Evolutionary conservation across 2,888 invertebrate species (phyloP).

Genomic region (Ypsolopha sequella): DNA sequence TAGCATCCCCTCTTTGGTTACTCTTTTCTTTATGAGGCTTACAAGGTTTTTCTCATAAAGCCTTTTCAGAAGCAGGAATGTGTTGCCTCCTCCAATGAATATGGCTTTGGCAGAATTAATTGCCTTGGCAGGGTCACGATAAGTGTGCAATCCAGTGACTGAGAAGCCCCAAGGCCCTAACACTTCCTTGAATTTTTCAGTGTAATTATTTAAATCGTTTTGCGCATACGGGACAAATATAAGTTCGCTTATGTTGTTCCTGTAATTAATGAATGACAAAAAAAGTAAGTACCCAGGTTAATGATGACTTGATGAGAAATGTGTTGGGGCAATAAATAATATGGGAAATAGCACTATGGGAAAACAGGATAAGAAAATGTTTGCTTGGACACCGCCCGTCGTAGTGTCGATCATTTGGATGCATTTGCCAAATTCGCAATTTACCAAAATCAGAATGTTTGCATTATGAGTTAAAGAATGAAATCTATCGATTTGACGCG

Average conservation of each 20-base stretch:
- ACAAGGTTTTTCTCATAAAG: conserved; percentile 78
- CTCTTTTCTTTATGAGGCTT: conserved; percentile 71
- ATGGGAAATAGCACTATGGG: too few relatives aligned
- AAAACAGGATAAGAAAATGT: too few relatives aligned
- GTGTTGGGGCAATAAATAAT: too few relatives aligned
- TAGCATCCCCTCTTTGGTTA: conserved; percentile 73
- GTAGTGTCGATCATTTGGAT: too few relatives aligned
- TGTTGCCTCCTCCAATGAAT: conserved; percentile 86
- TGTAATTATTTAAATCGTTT: conserved; percentile 75
- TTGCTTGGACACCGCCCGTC: too few relatives aligned
- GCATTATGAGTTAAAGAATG: too few relatives aligned
- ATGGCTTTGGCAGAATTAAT: conserved; percentile 75
- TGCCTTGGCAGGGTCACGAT: conserved; percentile 65
- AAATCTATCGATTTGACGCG: too few relatives aligned
- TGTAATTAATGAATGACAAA: conserved; percentile 44
- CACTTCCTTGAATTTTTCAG: conserved; percentile 67
- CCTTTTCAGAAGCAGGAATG: conserved; percentile 78
- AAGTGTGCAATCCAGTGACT: conserved; percentile 76
- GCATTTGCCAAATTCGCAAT: too few relatives aligned
- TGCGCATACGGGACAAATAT: conserved; percentile 84
- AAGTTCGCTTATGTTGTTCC: conserved; percentile 73
- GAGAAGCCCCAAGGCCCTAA: conserved; percentile 75
- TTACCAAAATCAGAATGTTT: too few relatives aligned
- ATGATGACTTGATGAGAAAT: not conserved
- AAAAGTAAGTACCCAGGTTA: too few relatives aligned